A percentile compares a stretch with the other conserved stretches of the same genome.
Conservation (phyloP, 2,797 vertebrate genomes). For the Enoplosus armatus region DNA sequence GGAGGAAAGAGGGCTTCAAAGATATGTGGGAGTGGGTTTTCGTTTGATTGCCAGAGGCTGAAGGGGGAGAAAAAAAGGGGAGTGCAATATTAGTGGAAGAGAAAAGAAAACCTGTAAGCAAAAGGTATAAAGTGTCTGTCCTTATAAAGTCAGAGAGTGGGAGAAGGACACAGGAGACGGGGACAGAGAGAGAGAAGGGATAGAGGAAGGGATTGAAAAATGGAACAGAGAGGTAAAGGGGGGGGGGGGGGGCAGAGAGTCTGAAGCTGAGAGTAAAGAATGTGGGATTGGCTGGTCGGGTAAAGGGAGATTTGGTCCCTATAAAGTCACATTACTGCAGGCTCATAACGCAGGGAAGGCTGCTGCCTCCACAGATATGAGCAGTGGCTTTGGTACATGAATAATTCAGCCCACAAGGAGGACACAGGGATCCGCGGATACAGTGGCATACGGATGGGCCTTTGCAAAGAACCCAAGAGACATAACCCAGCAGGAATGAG, state of each 20-base stretch:
- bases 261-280: slow-evolving; percentile 34
- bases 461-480: slow-evolving; percentile 55
- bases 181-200: slow-evolving; percentile 1
- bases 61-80: slow-evolving; percentile 6
- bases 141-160: slow-evolving; percentile 42
- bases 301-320: slow-evolving; percentile 66
- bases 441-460: slow-evolving; percentile 56
- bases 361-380: slow-evolving; percentile 79
- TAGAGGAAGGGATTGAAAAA: slow-evolving; percentile 44
- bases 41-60: slow-evolving; percentile 22
- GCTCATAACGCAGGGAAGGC: slow-evolving; percentile 71
- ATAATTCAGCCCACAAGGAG: slow-evolving; percentile 75
- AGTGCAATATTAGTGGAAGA: slow-evolving; percentile 28
- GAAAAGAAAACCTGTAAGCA: slow-evolving; percentile 41
- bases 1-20: slow-evolving; percentile 10
- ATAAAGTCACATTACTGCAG: slow-evolving; percentile 67
- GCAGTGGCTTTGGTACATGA: slow-evolving; percentile 72
- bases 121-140: slow-evolving; percentile 38
- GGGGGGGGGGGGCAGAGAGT: slow-evolving; percentile 10
- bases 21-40: slow-evolving; percentile 18
- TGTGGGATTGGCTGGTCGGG: slow-evolving; percentile 54
- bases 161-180: slow-evolving; percentile 27
- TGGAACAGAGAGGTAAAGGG: slow-evolving; percentile 28
- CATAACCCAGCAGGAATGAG: slow-evolving; percentile 30
- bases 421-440: slow-evolving; percentile 64